Percentiles rank a stretch among this genome's conserved stretches.
phyloP scores from a whole-genome alignment of 2,888 invertebrate species.

The Ectemnius cavifrons region DNA sequence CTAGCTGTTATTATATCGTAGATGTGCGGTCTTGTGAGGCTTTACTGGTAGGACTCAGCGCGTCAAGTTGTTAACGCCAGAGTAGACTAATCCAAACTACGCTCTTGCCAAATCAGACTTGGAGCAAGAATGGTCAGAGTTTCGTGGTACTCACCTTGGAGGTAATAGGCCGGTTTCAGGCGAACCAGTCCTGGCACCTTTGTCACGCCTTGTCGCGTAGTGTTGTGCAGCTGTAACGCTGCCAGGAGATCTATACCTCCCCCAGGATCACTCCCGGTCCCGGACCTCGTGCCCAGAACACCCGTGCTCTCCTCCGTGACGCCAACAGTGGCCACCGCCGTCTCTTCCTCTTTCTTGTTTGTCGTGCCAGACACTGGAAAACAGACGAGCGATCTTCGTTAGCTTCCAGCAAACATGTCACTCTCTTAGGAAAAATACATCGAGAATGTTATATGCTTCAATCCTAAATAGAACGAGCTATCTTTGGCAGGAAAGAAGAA shows the following conservation, averaged over 20 bases:
- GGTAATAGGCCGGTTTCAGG: constrained; percentile 85
- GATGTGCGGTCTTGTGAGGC: neutral
- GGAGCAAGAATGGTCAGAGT: neutral
- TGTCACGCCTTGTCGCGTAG: constrained; percentile 85
- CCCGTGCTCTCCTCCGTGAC: constrained; percentile 76
- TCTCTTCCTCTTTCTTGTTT: constrained; percentile 70
- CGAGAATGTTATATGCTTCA: too few species aligned
- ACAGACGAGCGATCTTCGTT: constrained; percentile 28
- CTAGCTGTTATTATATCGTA: neutral
- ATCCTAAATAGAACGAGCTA: too few species aligned
- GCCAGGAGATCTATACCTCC: constrained; percentile 87
- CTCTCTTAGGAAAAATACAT: neutral
- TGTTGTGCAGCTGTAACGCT: constrained; percentile 88
- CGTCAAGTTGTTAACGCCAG: constrained; percentile 2
- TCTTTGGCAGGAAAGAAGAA: too few species aligned
- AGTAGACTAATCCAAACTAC: neutral
- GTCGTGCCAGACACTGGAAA: constrained; percentile 72
- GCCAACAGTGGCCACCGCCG: constrained; percentile 59
- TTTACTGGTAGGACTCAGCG: neutral
- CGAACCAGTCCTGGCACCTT: constrained; percentile 84
- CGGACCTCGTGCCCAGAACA: constrained; percentile 78
- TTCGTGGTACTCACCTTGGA: constrained; percentile 82
- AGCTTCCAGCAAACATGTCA: neutral
- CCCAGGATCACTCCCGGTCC: constrained; percentile 67
- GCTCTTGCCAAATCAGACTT: too few species aligned